These are phyloP conservation scores for Oreocharis arfaki DNA, from an alignment of 2,113 vertebrate genomes.

Conservation along the genomic window DNA sequence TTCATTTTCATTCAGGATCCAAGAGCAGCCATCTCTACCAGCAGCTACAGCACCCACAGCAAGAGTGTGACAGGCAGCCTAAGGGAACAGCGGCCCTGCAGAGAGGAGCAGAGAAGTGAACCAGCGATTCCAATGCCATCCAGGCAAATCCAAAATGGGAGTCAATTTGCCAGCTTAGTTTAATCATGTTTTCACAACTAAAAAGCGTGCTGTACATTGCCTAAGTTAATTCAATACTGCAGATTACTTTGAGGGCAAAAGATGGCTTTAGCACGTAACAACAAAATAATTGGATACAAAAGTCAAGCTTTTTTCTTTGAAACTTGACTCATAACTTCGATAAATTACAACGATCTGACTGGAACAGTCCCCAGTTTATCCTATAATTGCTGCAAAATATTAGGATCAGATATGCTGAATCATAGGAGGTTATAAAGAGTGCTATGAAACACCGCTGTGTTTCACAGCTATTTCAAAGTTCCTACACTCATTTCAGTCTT, in stretches of 20 bases:
- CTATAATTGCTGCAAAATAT: background rate
- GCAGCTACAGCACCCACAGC: background rate
- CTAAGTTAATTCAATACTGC: background rate
- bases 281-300: background rate
- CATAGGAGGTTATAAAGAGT: background rate
- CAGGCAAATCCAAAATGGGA: background rate
- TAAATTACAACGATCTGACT: background rate
- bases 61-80: fast-evolving
- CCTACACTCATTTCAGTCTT: background rate
- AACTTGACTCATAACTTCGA: background rate
- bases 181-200: background rate
- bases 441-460: background rate
- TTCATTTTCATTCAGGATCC: background rate
- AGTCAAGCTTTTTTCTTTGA: background rate
- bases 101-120: background rate
- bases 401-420: background rate
- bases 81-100: background rate
- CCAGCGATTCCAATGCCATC: background rate
- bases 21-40: background rate
- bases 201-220: background rate
- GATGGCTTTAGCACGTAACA: background rate
- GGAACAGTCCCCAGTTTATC: background rate
- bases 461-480: background rate
- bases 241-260: background rate
- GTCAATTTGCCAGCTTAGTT: background rate